Evolutionary conservation across 2,888 invertebrate species (phyloP).

Genomic region (Lagria hirta): DNA sequence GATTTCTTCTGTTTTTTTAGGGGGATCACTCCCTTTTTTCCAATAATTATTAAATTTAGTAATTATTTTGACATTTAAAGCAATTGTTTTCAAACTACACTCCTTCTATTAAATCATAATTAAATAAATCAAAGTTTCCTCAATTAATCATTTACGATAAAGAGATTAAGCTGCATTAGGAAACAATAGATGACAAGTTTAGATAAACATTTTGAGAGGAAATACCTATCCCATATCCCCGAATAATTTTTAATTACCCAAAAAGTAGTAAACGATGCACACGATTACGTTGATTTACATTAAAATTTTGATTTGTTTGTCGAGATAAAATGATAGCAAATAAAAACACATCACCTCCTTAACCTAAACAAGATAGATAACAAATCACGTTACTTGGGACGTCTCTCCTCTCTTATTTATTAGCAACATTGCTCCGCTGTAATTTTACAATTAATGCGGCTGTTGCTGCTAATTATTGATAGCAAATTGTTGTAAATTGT

Average conservation of each 20-base stretch:
- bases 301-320: no score
- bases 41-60: background rate
- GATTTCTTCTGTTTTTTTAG: no score
- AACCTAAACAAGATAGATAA: constrained; percentile 21
- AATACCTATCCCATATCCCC: no score
- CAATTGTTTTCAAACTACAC: background rate
- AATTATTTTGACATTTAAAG: no score
- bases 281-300: no score
- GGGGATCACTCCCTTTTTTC: background rate
- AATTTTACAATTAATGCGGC: constrained; percentile 29
- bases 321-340: constrained; percentile 15
- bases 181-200: no score
- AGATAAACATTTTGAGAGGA: no score
- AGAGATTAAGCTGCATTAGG: no score
- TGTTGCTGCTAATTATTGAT: constrained; percentile 28
- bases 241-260: no score
- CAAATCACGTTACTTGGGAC: constrained; percentile 19
- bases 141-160: no score
- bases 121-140: no score
- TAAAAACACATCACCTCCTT: constrained; percentile 16
- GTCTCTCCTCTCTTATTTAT: constrained; percentile 12
- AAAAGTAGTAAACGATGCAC: no score
- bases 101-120: background rate
- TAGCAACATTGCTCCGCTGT: constrained; percentile 19
- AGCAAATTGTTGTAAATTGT: constrained; percentile 19